Evolutionary conservation across 2,113 vertebrate species (phyloP), one percentile per base, ranked within the genome.

Genomic region (Atrichornis clamosus): DNA sequence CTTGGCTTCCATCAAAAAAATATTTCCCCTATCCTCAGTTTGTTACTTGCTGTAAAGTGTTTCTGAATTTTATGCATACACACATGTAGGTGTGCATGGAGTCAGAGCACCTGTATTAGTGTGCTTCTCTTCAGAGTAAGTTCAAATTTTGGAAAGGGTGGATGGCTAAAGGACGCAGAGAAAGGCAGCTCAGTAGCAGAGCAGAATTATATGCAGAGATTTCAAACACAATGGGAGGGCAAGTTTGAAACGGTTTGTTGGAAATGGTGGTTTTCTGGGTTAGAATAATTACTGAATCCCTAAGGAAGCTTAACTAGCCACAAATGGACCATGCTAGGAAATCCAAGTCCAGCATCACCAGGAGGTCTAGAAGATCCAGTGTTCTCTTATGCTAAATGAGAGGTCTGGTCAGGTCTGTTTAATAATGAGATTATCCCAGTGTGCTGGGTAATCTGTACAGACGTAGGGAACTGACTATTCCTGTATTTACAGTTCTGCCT

Each of bases 1-100:
- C 85, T 75, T 91, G 89, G 62, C 62, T 97, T 90, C 92, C 72
- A 70, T 91, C 93, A 94, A 89, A 95, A 91, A 97, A 95, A 89
- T 94, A 74, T 88, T 95, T 96, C 88, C 86, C 47, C 62, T 77
- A 18, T 64, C 76, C 84, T 67, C 63, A 82, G 35, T 64, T 90
- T 47, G 76, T 68, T 47, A 65, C 50, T 86, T 89, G 60, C 55
- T 63, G 7, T 74, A 80, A 79, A 17, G 8, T 10, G 42, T 39
- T 60, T 44, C 80, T 2, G 9, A 30, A 68, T 76, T 90, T 87
- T 69, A 56, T 18, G 59, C 4, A 12, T 14, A 46, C 8, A 4
- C 9, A 8, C 60, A 46, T 0, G 0, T 35, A 64, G 56, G 28
- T 30, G 8, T 32, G 35, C 37, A 37, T 39, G 26, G 15, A 30